phyloP scores from a whole-genome alignment of 2,888 invertebrate genomes.

The Zaprionus bogoriensis region DNA sequence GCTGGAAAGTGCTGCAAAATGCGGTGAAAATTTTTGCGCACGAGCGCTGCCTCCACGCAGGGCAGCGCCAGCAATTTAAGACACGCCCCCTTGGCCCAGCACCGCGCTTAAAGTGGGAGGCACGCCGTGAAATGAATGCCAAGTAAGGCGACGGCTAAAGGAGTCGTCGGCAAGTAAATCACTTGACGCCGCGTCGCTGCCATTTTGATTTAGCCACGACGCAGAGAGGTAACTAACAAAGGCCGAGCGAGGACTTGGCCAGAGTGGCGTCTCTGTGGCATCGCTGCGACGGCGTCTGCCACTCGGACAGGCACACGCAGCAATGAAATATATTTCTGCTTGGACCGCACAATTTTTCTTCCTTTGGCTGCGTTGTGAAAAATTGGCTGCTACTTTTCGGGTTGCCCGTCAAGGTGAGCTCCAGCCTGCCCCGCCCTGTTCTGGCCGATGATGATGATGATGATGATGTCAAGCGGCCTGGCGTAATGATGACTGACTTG shows the following conservation, averaged over 20 bases:
- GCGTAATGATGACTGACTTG: conserved; percentile 44
- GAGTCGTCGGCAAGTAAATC: conserved; percentile 70
- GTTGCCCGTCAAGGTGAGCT: conserved; percentile 42
- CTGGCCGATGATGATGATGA: too few relatives aligned
- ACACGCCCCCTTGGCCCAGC: conserved; percentile 32
- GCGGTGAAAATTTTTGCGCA: conserved; percentile 78
- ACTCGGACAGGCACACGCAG: conserved; percentile 17
- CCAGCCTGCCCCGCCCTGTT: too few relatives aligned
- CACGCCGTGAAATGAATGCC: conserved; percentile 66
- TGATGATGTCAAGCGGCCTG: conserved; percentile 78
- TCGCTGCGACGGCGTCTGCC: too few relatives aligned
- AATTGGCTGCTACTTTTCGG: conserved; percentile 71
- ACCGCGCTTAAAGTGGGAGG: conserved; percentile 44
- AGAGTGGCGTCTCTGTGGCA: too few relatives aligned
- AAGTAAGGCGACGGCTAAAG: conserved; percentile 58
- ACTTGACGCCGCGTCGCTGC: conserved; percentile 59
- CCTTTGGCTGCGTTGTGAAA: conserved; percentile 60
- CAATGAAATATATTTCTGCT: conserved; percentile 55
- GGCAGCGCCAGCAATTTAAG: conserved; percentile 66
- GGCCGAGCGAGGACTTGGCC: conserved; percentile 18
- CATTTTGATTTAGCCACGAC: conserved; percentile 76
- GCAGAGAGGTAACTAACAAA: conserved; percentile 77
- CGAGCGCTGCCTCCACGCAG: conserved; percentile 58
- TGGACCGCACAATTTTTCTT: conserved; percentile 79
- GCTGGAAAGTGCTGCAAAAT: too few relatives aligned